Conservation (phyloP, 2,888 invertebrate species). For the Rugalucina vietnamica region DNA sequence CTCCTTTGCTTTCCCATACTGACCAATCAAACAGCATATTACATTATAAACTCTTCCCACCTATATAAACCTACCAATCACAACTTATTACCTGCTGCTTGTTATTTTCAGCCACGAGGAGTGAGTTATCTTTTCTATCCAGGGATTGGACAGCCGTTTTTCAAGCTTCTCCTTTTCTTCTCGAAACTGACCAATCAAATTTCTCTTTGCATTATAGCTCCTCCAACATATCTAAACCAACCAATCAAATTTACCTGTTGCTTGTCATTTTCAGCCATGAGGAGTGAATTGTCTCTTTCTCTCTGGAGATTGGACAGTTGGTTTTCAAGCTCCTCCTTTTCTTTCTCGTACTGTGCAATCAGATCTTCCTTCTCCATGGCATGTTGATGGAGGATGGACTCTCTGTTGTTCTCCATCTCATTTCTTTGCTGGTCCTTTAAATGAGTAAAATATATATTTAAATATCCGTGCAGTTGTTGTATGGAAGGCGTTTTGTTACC, state of each 20-base stretch:
- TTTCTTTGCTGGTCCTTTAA: conserved; percentile 80
- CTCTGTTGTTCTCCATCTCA: conserved; percentile 81
- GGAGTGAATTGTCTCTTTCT: conserved; percentile 95
- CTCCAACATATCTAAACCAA: too few relatives aligned
- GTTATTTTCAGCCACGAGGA: conserved; percentile 96
- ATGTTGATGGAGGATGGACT: conserved; percentile 79
- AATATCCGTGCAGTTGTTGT: too few relatives aligned
- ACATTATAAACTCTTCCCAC: too few relatives aligned
- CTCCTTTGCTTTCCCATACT: conserved; percentile 91
- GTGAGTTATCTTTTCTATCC: conserved; percentile 95
- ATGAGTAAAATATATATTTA: neutral
- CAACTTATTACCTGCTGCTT: conserved; percentile 94
- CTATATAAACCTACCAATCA: too few relatives aligned
- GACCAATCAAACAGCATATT: conserved; percentile 80
- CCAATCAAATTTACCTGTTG: conserved; percentile 93
- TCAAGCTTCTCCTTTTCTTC: conserved; percentile 82
- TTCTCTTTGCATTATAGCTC: conserved; percentile 78
- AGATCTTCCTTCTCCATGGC: conserved; percentile 81
- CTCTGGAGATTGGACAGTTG: conserved; percentile 93
- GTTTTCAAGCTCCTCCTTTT: conserved; percentile 91
- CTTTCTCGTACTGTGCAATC: conserved; percentile 87
- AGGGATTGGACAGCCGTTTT: conserved; percentile 92
- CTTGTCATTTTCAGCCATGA: conserved; percentile 96
- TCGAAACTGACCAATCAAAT: conserved; percentile 84
- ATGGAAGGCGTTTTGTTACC: too few relatives aligned